phyloP scores from a whole-genome alignment of 2,888 invertebrate species.

The Drosophila greeni region DNA sequence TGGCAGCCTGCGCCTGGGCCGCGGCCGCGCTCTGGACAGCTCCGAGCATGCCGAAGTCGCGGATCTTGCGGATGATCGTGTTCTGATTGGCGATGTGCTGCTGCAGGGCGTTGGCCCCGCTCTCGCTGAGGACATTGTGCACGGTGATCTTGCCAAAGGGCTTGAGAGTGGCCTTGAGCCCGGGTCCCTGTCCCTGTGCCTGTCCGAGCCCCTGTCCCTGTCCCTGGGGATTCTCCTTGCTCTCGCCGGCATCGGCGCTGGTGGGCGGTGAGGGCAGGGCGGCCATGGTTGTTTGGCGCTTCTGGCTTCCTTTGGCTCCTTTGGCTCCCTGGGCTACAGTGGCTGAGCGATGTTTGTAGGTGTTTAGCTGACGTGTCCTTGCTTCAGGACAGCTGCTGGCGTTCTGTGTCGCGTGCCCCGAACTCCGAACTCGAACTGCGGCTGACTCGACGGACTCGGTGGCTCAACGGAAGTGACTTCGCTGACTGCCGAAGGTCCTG shows the following conservation, averaged over 20 bases:
- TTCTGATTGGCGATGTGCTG: constrained; percentile 72
- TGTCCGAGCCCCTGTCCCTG: not conserved
- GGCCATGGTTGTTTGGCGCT: constrained; percentile 64
- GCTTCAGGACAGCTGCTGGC: constrained; percentile 31
- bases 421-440: constrained; percentile 82
- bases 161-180: constrained; percentile 54
- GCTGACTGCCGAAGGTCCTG: constrained; percentile 62
- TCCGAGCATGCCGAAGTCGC: constrained; percentile 78
- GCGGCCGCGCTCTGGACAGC: constrained; percentile 63
- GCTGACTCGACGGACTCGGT: constrained; percentile 79
- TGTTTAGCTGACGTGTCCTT: constrained; percentile 10
- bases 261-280: constrained; percentile 73
- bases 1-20: constrained; percentile 1
- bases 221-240: constrained; percentile 15
- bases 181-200: constrained; percentile 13
- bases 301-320: constrained; percentile 15
- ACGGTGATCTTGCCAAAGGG: constrained; percentile 76
- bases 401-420: constrained; percentile 39
- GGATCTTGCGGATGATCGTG: constrained; percentile 77
- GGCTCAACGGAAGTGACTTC: constrained; percentile 78
- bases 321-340: not conserved
- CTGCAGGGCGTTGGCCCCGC: constrained; percentile 65
- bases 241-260: constrained; percentile 7
- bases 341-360: constrained; percentile 16
- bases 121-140: constrained; percentile 75